phyloP scores from a whole-genome alignment of 1,140 invertebrate genomes.

The fruit fly (Drosophila melanogaster) region DNA sequence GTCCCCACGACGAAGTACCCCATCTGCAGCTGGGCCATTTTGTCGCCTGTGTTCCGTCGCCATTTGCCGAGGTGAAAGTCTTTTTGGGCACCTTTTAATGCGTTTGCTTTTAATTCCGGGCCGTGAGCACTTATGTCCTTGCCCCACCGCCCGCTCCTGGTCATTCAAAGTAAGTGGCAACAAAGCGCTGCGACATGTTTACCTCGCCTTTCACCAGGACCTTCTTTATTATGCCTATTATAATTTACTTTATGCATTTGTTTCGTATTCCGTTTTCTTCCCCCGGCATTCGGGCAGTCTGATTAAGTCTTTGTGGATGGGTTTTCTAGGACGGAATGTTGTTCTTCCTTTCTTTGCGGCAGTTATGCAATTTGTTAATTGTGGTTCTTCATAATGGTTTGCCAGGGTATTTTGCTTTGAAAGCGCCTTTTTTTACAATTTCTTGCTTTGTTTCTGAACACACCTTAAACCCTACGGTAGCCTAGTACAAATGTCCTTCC shows the following conservation, averaged over 20 bases:
- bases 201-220: slow-evolving; percentile 57
- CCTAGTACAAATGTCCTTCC: too few relatives aligned
- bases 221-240: slow-evolving; percentile 82
- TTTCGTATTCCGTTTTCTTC: slow-evolving; percentile 23
- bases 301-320: slow-evolving; percentile 47
- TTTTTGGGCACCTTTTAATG: slow-evolving; percentile 82
- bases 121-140: slow-evolving; percentile 74
- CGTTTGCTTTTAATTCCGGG: slow-evolving; percentile 80
- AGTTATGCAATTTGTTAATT: slow-evolving; percentile 70
- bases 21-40: slow-evolving; percentile 75
- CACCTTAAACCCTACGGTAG: too few relatives aligned
- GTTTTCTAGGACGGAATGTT: not conserved
- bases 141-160: slow-evolving; percentile 28
- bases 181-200: slow-evolving; percentile 65
- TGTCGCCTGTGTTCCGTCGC: slow-evolving; percentile 40
- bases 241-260: slow-evolving; percentile 81
- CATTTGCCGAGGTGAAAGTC: slow-evolving; percentile 78
- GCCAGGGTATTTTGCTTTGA: not conserved
- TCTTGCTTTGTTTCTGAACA: not conserved
- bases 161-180: slow-evolving; percentile 63
- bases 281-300: slow-evolving; percentile 17
- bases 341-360: slow-evolving; percentile 40
- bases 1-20: slow-evolving; percentile 2
- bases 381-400: slow-evolving; percentile 43
- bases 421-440: not conserved